These are phyloP conservation scores for Delia radicum DNA, from an alignment of 1,140 invertebrate species.

Conservation along the genomic window DNA sequence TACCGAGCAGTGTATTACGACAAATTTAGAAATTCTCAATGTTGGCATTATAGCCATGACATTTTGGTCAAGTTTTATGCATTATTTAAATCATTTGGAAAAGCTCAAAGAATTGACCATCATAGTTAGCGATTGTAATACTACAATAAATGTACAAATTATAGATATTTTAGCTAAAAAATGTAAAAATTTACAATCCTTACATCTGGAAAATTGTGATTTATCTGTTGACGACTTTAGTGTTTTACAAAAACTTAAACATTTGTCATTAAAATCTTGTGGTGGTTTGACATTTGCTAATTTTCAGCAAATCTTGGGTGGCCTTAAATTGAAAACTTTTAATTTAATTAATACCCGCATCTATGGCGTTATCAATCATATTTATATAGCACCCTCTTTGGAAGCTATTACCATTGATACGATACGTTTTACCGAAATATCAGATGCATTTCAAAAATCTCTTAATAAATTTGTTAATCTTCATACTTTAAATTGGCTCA, in stretches of 20 bases:
- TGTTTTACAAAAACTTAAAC: not conserved
- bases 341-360: not conserved
- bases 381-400: not conserved
- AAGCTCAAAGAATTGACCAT: not conserved
- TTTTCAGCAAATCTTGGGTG: not conserved
- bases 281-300: slow-evolving; percentile 6
- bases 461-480: not conserved
- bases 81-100: not conserved
- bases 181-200: not conserved
- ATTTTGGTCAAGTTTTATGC: not conserved
- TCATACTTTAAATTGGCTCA: not conserved
- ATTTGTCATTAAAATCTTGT: not conserved
- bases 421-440: not conserved
- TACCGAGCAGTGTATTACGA: not conserved
- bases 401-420: not conserved
- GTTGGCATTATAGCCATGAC: not conserved
- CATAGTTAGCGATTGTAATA: not conserved
- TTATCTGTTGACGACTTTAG: not conserved
- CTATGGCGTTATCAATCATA: not conserved
- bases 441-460: not conserved
- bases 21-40: not conserved
- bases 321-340: not conserved
- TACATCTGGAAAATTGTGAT: not conserved
- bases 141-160: not conserved
- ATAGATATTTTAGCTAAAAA: not conserved